Percentiles rank a stretch among this genome's conserved stretches.
Conservation (phyloP, 2,888 invertebrate genomes). For the Euzetes globulus region DNA sequence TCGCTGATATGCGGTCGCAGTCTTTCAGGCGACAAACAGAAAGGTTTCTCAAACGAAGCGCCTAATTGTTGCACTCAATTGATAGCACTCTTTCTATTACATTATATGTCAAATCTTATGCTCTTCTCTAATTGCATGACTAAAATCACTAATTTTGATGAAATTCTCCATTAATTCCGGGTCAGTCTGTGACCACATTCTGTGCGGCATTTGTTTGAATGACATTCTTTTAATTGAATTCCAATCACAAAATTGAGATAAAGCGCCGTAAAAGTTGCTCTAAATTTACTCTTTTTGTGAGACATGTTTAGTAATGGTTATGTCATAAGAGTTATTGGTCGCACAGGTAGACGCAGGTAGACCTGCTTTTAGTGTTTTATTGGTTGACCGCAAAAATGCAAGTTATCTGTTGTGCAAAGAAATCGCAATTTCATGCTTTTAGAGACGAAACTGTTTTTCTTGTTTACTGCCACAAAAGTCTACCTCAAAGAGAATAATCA, state of each 20-base stretch:
- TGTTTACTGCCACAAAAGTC: slow-evolving; percentile 15
- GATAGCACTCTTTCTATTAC: not conserved
- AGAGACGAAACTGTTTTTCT: not conserved
- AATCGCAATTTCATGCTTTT: not conserved
- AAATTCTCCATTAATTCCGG: not conserved
- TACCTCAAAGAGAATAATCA: slow-evolving; percentile 5
- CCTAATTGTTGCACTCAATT: not conserved
- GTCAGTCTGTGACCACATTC: not conserved
- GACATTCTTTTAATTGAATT: not conserved
- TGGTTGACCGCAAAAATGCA: slow-evolving; percentile 20
- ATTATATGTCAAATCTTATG: not conserved
- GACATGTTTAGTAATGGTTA: not conserved
- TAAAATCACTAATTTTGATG: not conserved
- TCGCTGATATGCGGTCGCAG: not conserved
- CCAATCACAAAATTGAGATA: slow-evolving; percentile 1
- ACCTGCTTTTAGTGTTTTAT: slow-evolving; percentile 12
- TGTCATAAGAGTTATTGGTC: not conserved
- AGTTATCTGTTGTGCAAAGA: not conserved
- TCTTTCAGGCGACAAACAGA: slow-evolving; percentile 14
- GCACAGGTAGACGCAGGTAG: not conserved
- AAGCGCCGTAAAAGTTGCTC: not conserved
- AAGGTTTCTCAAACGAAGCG: not conserved
- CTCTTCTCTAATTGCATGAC: not conserved
- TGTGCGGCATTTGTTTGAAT: not conserved
- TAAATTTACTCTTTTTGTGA: slow-evolving; percentile 5